Evolutionary conservation across 2,888 invertebrate species (phyloP).

Genomic region (Aphrophora alni): DNA sequence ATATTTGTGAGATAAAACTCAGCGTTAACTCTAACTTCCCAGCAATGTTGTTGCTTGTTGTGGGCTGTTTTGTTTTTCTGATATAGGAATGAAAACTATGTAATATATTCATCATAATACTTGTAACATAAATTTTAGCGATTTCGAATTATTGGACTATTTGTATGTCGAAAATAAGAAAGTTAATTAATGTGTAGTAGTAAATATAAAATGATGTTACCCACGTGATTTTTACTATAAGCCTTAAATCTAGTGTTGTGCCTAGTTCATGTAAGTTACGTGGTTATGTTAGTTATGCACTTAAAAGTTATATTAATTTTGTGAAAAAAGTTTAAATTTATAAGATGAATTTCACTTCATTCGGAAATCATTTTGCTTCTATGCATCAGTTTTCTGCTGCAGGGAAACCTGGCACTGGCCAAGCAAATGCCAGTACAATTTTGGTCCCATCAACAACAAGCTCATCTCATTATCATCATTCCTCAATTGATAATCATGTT

Average conservation of each 20-base stretch:
- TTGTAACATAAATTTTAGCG: too few relatives aligned
- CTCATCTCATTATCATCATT: constrained; percentile 27
- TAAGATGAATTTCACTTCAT: constrained; percentile 28
- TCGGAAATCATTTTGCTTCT: constrained; percentile 26
- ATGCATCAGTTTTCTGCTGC: constrained; percentile 30
- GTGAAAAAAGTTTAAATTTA: background rate
- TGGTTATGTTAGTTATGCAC: background rate
- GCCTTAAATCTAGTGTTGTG: background rate
- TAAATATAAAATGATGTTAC: too few relatives aligned
- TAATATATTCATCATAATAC: too few relatives aligned
- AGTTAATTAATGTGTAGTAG: too few relatives aligned
- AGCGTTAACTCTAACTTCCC: too few relatives aligned
- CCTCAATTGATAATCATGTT: constrained; percentile 18
- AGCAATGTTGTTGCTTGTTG: too few relatives aligned
- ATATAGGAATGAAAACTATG: too few relatives aligned
- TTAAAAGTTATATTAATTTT: background rate
- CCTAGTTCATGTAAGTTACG: background rate
- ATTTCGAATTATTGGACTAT: too few relatives aligned
- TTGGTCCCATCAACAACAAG: constrained; percentile 21
- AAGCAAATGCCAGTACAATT: constrained; percentile 22
- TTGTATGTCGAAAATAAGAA: too few relatives aligned
- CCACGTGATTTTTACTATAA: too few relatives aligned
- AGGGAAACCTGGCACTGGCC: constrained; percentile 13
- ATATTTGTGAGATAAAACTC: too few relatives aligned
- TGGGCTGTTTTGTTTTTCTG: too few relatives aligned